Evolutionary conservation across 2,797 vertebrate genomes (phyloP), one percentile per base, ranked within the genome.

Genomic region (Acrossocheilus wenchowensis): DNA sequence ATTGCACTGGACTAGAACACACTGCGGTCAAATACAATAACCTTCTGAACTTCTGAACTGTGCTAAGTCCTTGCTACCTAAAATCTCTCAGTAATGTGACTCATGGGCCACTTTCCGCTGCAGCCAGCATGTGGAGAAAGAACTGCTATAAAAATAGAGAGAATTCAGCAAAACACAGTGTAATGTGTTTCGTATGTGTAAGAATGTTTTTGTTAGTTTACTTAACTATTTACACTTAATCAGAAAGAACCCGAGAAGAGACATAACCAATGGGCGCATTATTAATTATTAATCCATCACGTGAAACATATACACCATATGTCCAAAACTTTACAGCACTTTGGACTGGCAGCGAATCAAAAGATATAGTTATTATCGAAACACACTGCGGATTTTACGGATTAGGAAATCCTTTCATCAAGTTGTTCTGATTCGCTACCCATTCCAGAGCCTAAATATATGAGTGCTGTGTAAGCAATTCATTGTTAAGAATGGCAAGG

Each of bases 71-170:
- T 89, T 87, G 85, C 91, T 75, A 43, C 8, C 8, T 43, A 92
- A 90, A 92, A 94, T 93, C 93, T 92, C 86, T 89, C 92, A 93
- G 92, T 95, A 94, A 95, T 95, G 89, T 94, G 94, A 95, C 93
- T 93, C 83, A 66, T 85, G 72, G 50, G 72, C 15, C 50, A 85
- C 23, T 83, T 83, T 82, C 54, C 43, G 62, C 15, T 82, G 39
- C 41, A 50, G 45, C 23, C 68, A 81, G 83, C 68, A 62, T 75
- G 64, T 73, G 41, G 26, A 85, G 77, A 84, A 19, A 72, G 45
- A 41, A 87, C 12, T 17, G 71, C 30, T 83, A 69, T 57, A 71
- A 75, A 68, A 78, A 87, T 41, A 21, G 34, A 86, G 74, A 74
- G 36, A 68, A 48, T 45, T 84, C 43, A 84, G 54, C 17, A 83